Evolutionary conservation across 1,140 invertebrate species (phyloP).

Genomic region (Olivierus martensii): DNA sequence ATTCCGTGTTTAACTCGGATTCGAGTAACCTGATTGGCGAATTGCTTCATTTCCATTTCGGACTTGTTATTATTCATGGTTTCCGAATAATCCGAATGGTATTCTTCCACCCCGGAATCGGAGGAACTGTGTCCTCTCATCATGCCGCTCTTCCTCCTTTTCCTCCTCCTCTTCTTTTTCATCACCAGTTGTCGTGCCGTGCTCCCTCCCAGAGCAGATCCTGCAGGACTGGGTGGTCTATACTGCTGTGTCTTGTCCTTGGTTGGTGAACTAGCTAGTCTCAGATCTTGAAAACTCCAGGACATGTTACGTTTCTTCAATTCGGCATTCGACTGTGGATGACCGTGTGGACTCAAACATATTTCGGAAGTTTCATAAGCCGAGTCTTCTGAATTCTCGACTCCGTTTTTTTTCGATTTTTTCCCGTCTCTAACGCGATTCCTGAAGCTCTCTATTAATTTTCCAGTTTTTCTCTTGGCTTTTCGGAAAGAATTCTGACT

Average conservation of each 20-base stretch:
- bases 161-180: conserved; percentile 3
- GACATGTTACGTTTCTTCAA: conserved; percentile 2
- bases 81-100: conserved; percentile 6
- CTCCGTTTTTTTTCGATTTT: not conserved
- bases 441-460: conserved; percentile 10
- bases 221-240: not conserved
- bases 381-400: conserved; percentile 13
- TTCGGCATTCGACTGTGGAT: not conserved
- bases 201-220: not conserved
- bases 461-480: conserved; percentile 14
- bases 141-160: not conserved
- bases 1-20: conserved; percentile 10
- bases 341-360: conserved; percentile 12
- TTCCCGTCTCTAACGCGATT: conserved; percentile 8
- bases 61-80: not conserved
- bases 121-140: conserved; percentile 2
- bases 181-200: not conserved
- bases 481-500: conserved; percentile 12
- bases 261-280: not conserved
- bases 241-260: not conserved
- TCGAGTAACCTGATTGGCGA: conserved; percentile 1
- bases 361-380: conserved; percentile 17
- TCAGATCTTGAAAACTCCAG: conserved; percentile 14
- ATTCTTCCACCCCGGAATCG: conserved; percentile 14
- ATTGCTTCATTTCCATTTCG: not conserved